phyloP scores from a whole-genome alignment of 2,888 invertebrate genomes.

The Ceraclea dissimilis region DNA sequence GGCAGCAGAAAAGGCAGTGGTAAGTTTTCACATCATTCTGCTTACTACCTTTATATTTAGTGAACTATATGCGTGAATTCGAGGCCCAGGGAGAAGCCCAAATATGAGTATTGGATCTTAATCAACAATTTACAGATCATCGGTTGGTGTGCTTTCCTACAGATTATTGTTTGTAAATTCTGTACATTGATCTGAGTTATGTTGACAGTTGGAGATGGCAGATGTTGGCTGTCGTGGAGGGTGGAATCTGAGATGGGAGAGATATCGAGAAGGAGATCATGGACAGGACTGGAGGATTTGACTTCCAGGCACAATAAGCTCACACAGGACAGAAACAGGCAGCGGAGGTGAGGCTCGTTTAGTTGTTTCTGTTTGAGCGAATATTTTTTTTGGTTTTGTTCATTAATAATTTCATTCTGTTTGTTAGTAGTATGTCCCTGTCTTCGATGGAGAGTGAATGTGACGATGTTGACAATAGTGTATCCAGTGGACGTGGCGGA shows the following conservation, averaged over 20 bases:
- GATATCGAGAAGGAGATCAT: slow-evolving; percentile 57
- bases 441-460: slow-evolving; percentile 76
- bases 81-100: too few species aligned
- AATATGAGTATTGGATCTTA: too few species aligned
- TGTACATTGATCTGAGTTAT: too few species aligned
- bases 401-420: too few species aligned
- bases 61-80: neutral
- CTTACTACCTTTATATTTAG: neutral
- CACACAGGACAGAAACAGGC: slow-evolving; percentile 32
- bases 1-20: slow-evolving; percentile 57
- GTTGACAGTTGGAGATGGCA: slow-evolving; percentile 40
- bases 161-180: too few species aligned
- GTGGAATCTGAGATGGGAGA: slow-evolving; percentile 48
- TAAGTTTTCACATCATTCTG: slow-evolving; percentile 30
- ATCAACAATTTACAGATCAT: too few species aligned
- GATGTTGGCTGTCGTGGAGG: slow-evolving; percentile 47
- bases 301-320: slow-evolving; percentile 31
- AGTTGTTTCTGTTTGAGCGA: neutral
- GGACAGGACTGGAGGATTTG: slow-evolving; percentile 78
- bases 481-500: slow-evolving; percentile 45
- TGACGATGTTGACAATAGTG: slow-evolving; percentile 47
- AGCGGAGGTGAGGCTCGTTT: slow-evolving; percentile 41
- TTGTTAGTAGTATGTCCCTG: slow-evolving; percentile 38
- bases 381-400: too few species aligned
- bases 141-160: too few species aligned